Conservation (phyloP, 2,113 vertebrate genomes). For the Macrotus californicus region DNA sequence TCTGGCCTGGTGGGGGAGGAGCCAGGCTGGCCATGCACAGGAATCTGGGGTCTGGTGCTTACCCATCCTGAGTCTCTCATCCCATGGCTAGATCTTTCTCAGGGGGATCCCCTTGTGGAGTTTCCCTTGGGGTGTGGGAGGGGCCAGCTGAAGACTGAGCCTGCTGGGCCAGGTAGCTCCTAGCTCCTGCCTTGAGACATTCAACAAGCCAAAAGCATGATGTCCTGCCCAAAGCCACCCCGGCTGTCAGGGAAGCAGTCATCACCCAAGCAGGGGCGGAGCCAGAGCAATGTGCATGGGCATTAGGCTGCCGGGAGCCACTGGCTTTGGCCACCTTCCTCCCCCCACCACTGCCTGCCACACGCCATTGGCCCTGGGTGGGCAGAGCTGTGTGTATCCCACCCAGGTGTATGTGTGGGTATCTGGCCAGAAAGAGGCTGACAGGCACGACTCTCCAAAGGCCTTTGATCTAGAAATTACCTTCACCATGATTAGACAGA, state of each 20-base stretch:
- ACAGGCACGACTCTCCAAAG: background rate
- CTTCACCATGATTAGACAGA: background rate
- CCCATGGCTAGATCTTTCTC: background rate
- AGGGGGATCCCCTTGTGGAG: background rate
- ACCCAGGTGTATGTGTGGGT: fast-evolving
- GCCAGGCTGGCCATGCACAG: background rate
- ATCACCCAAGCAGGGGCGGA: background rate
- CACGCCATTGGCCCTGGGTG: background rate
- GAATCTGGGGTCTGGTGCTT: background rate
- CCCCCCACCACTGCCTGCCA: background rate
- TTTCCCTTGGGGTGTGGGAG: background rate
- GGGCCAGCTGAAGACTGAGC: background rate
- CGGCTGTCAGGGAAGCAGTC: background rate
- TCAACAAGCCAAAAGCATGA: background rate
- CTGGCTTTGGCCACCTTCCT: background rate
- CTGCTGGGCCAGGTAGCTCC: background rate
- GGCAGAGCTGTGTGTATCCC: background rate
- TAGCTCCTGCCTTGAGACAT: background rate
- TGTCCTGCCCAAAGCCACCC: background rate
- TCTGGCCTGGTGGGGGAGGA: background rate
- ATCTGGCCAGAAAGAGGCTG: background rate
- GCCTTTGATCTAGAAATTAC: background rate
- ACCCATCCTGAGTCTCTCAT: background rate
- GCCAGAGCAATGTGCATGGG: fast-evolving
- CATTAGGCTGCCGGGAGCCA: background rate